These are phyloP conservation scores for Lordiphosa mommai DNA, from an alignment of 1,140 invertebrate species.

Conservation along the genomic window DNA sequence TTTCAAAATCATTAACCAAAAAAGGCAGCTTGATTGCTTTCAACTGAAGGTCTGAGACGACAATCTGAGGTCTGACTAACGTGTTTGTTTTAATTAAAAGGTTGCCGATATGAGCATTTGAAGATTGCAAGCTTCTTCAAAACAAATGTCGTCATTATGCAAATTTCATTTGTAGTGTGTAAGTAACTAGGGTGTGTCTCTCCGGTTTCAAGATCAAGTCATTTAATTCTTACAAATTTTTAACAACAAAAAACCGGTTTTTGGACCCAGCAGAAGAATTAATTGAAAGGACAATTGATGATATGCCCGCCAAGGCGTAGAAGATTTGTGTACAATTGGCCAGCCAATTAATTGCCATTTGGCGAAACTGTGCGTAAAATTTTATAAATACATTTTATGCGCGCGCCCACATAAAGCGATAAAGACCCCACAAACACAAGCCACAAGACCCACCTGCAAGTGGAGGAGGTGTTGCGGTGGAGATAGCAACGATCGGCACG, in stretches of 20 bases:
- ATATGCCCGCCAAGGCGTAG: not conserved
- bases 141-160: slow-evolving; percentile 48
- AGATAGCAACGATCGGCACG: slow-evolving; percentile 2
- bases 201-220: slow-evolving; percentile 19
- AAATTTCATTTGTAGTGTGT: slow-evolving; percentile 22
- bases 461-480: slow-evolving; percentile 16
- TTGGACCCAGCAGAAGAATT: not conserved
- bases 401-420: slow-evolving; percentile 40
- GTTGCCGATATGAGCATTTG: slow-evolving; percentile 1
- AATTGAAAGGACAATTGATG: slow-evolving; percentile 3
- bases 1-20: slow-evolving; percentile 32
- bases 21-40: slow-evolving; percentile 10
- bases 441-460: slow-evolving; percentile 24
- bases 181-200: slow-evolving; percentile 29
- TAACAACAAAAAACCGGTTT: slow-evolving; percentile 31
- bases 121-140: slow-evolving; percentile 8
- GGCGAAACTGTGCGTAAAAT: slow-evolving; percentile 13
- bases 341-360: slow-evolving; percentile 14
- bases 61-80: slow-evolving; percentile 2
- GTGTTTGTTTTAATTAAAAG: slow-evolving; percentile 9
- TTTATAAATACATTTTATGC: slow-evolving; percentile 34
- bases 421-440: slow-evolving; percentile 16
- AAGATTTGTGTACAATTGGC: slow-evolving; percentile 3
- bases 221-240: slow-evolving; percentile 27
- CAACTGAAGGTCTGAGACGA: not conserved